These are phyloP conservation scores for Pipistrellus pipistrellus DNA, from an alignment of 2,797 vertebrate species.

Conservation along the genomic window DNA sequence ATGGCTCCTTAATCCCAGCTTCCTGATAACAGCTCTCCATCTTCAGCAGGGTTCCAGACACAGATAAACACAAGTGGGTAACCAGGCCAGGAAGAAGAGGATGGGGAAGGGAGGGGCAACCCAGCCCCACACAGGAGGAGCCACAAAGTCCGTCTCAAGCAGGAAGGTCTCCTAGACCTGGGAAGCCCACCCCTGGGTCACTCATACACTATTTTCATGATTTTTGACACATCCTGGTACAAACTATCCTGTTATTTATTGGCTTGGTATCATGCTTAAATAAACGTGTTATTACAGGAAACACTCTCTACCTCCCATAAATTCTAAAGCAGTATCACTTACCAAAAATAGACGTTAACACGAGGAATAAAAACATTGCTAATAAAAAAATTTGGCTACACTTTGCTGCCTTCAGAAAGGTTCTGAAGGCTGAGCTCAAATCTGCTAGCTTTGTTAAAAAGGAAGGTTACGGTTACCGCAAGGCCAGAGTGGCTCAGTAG, in stretches of 20 bases:
- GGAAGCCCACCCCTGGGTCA: not conserved
- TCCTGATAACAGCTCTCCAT: conserved; percentile 24
- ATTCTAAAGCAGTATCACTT: conserved; percentile 25
- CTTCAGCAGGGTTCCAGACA: conserved; percentile 13
- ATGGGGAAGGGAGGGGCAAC: no score
- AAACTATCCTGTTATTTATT: not conserved
- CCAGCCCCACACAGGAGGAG: no score
- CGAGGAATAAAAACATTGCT: conserved; percentile 15
- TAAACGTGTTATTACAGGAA: conserved; percentile 40
- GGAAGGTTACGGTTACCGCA: not conserved
- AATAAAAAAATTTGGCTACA: not conserved
- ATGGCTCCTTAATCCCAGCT: conserved; percentile 49
- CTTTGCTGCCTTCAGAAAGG: not conserved
- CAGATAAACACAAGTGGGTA: conserved; percentile 20
- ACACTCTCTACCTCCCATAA: not conserved
- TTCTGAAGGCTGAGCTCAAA: not conserved
- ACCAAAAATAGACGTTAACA: conserved; percentile 33
- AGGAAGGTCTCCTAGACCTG: not conserved
- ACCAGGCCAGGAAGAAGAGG: not conserved
- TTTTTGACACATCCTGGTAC: not conserved
- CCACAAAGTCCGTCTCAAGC: not conserved
- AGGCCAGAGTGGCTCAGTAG: not conserved
- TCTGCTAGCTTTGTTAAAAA: not conserved
- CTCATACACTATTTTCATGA: not conserved
- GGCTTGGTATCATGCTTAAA: conserved; percentile 8